Evolutionary conservation across 1,140 invertebrate genomes (phyloP).

Genomic region (Bombus consobrinus): DNA sequence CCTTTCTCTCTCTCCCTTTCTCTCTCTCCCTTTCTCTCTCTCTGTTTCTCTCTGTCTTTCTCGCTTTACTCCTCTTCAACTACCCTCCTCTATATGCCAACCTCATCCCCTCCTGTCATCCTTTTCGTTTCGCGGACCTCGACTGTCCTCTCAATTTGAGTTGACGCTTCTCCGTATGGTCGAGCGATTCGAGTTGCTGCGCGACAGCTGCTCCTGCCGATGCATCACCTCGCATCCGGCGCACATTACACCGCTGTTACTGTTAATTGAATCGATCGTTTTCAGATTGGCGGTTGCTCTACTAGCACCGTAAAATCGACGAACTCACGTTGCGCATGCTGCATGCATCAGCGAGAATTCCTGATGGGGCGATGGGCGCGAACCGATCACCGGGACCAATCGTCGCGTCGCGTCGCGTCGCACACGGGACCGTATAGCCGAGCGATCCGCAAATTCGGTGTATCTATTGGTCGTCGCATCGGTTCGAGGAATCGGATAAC

Average conservation of each 20-base stretch:
- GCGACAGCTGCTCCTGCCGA: conserved; percentile 71
- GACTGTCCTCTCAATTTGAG: conserved; percentile 66
- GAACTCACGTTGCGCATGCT: conserved; percentile 21
- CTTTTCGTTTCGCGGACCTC: conserved; percentile 40
- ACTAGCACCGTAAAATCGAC: conserved; percentile 51
- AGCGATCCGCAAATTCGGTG: conserved; percentile 12
- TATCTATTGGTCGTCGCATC: not conserved
- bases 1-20: not conserved
- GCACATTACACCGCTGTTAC: conserved; percentile 71
- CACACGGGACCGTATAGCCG: not conserved
- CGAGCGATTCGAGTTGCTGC: conserved; percentile 56
- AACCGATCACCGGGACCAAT: not conserved
- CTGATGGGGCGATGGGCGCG: not conserved
- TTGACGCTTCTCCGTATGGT: conserved; percentile 67
- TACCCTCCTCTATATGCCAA: not conserved
- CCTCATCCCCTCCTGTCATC: not conserved
- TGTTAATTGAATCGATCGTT: conserved; percentile 78
- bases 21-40: not conserved
- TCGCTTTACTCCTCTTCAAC: not conserved
- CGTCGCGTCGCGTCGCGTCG: not conserved
- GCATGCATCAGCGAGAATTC: conserved; percentile 15
- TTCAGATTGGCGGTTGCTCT: conserved; percentile 53
- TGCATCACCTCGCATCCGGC: conserved; percentile 68
- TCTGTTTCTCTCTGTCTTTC: not conserved
- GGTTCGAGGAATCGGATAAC: conserved; percentile 25